phyloP scores from a whole-genome alignment of 2,113 vertebrate species.

The Mobula birostris region DNA sequence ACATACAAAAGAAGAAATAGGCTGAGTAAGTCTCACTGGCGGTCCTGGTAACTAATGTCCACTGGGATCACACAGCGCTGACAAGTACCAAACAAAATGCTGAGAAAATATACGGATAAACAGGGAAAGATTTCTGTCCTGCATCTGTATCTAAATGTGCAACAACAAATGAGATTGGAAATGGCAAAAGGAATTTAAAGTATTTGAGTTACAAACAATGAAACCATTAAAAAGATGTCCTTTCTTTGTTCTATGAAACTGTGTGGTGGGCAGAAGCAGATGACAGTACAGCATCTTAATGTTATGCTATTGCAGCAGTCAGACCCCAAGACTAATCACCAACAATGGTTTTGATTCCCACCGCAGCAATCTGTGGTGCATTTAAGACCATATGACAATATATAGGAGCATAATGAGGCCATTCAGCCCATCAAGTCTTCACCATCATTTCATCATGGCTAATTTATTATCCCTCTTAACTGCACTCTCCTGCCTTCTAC shows the following conservation, averaged over 20 bases:
- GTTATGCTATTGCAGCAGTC: no score
- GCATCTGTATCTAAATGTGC: not conserved
- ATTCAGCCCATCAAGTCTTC: no score
- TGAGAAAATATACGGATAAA: not conserved
- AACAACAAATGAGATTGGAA: not conserved
- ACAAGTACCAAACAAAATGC: not conserved
- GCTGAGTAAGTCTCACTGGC: not conserved
- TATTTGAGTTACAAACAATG: not conserved
- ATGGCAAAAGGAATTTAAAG: not conserved
- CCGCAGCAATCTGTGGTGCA: not conserved
- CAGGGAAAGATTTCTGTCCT: not conserved
- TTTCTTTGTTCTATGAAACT: not conserved
- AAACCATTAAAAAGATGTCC: not conserved
- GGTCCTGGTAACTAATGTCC: not conserved
- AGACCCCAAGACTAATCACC: no score
- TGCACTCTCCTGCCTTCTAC: no score
- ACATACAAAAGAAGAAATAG: not conserved
- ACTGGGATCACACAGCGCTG: not conserved
- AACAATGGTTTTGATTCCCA: not conserved
- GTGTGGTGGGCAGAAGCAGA: not conserved
- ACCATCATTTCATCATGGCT: no score
- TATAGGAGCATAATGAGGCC: no score
- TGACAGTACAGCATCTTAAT: no score
- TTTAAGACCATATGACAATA: no score
- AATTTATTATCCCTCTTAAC: no score